Conservation (phyloP, 2,113 vertebrate species). For the Geococcyx californianus region DNA sequence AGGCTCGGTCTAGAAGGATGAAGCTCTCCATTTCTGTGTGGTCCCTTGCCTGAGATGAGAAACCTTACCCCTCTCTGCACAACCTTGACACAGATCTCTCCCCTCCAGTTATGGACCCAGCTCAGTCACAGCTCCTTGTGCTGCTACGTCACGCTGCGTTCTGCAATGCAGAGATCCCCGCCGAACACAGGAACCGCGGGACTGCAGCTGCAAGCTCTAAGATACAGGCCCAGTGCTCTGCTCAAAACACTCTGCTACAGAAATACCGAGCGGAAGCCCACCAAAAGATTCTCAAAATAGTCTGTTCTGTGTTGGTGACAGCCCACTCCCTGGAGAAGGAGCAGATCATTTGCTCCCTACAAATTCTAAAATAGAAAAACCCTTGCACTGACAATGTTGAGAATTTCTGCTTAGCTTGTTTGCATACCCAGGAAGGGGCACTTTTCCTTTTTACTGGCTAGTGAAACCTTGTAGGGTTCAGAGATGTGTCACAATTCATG, state of each 20-base stretch:
- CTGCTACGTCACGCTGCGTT: slow-evolving; percentile 36
- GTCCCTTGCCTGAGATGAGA: background rate
- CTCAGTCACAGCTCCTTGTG: background rate
- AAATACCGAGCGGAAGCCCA: background rate
- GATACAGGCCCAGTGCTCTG: background rate
- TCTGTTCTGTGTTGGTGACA: background rate
- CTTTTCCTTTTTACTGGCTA: background rate
- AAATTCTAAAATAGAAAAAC: background rate
- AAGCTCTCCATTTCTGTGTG: background rate
- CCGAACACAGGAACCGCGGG: background rate
- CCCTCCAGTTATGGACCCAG: background rate
- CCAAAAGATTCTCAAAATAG: background rate
- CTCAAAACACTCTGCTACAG: background rate
- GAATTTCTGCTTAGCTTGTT: background rate
- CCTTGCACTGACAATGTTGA: background rate
- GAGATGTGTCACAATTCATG: background rate
- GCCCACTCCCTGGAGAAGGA: background rate
- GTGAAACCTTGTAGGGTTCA: background rate
- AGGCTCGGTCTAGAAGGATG: background rate
- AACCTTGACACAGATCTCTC: background rate
- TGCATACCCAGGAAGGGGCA: background rate
- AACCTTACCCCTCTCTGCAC: background rate
- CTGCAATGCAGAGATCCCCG: slow-evolving; percentile 20
- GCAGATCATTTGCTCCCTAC: background rate
- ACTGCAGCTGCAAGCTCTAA: background rate